Base-by-base conservation (phyloP, 1,140 invertebrate species). In the Coboldia fuscipes region DNA sequence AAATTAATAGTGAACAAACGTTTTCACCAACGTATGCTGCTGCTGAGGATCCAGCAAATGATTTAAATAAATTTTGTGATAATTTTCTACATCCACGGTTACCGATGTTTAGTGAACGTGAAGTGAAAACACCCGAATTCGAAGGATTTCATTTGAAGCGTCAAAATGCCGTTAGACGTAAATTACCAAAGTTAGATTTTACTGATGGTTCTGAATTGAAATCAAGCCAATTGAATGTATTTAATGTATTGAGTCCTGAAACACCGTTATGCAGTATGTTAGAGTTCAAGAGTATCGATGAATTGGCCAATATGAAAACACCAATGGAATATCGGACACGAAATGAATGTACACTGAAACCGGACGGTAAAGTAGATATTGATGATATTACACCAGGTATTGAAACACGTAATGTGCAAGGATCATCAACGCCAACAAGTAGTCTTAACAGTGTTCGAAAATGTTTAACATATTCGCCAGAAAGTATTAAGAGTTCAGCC, bases 161-260 rank as follows among this genome's bases (percentile, higher is more conserved):
- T 3, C 52, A 55, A 39, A 45, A 48, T 12, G 52, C 50, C 13
- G 51, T 55, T 30, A 42, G 52, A 7, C 44, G 52, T 16, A 55
- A 54, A 41, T 19, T 24, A 20, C 6, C 23, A 2, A 21, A 23
- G 28, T 22, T 12, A 4, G 32, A 38, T 17, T 21, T 33, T 4
- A 22, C 30, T 17, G n/a, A n/a, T n/a, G n/a, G n/a, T n/a, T n/a
- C n/a, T n/a, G n/a, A n/a, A n/a, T n/a, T n/a, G n/a, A n/a, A n/a
- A n/a, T n/a, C n/a, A n/a, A n/a, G n/a, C n/a, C 29, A 15, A 29
- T 15, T 6, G 5, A 6, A 29, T 13, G 9, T 4, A 29, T 34
- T 8, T 34, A 39, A 19, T 31, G 30, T 12, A 34, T 36, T 14
- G 34, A 42, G 38, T 17, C 41, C 41, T 2, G 29, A 42, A 7